phyloP scores from a whole-genome alignment of 2,113 vertebrate species.

The Anthoscopus minutus region DNA sequence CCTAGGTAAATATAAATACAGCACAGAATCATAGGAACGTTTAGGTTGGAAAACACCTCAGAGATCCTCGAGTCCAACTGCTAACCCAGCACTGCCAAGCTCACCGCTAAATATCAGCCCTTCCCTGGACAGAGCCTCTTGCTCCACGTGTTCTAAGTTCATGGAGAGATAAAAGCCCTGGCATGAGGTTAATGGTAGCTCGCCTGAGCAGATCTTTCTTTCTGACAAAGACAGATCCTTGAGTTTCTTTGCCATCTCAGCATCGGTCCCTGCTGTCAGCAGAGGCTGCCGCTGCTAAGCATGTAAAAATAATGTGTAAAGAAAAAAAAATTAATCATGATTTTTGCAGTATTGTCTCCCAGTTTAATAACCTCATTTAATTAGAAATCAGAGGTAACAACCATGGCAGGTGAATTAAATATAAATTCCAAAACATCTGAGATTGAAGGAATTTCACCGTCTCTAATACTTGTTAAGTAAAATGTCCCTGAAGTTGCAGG shows the following conservation, averaged over 20 bases:
- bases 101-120: background rate
- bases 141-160: background rate
- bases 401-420: background rate
- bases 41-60: background rate
- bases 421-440: background rate
- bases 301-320: background rate
- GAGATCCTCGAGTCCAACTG: accelerated
- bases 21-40: background rate
- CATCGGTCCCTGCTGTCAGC: accelerated
- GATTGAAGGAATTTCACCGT: background rate
- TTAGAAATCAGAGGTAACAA: background rate
- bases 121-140: background rate
- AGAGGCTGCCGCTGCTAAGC: background rate
- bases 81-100: background rate
- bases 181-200: background rate
- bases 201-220: background rate
- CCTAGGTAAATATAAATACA: background rate
- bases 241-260: background rate
- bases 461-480: background rate
- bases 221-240: background rate
- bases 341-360: background rate
- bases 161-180: background rate
- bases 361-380: constrained; percentile 16
- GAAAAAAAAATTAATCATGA: background rate
- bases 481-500: background rate